Evolutionary conservation across 2,797 vertebrate genomes (phyloP).

Genomic region (Aplochiton taeniatus): DNA sequence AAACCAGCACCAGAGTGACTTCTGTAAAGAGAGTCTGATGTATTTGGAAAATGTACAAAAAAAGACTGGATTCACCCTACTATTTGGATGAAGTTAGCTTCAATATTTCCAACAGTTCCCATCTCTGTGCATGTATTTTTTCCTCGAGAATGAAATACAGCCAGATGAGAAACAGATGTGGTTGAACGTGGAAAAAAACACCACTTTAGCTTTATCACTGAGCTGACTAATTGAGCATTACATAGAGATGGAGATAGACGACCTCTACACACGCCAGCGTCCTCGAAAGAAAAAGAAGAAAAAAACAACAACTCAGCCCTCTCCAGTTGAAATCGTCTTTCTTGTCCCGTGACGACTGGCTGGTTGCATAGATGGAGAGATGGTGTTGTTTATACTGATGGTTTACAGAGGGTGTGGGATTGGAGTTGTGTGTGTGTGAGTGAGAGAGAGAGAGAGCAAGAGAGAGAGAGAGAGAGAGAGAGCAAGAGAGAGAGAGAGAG

Average conservation of each 20-base stretch:
- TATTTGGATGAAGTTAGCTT: no score
- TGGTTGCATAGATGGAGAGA: slow-evolving; percentile 45
- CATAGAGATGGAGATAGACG: slow-evolving; percentile 65
- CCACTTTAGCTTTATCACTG: slow-evolving; percentile 66
- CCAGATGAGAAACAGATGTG: slow-evolving; percentile 64
- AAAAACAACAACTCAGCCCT: slow-evolving; percentile 60
- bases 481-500: neutral
- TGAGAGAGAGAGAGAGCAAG: slow-evolving; percentile 4
- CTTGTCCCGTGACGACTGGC: slow-evolving; percentile 55
- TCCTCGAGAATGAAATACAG: no score
- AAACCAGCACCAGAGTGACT: no score
- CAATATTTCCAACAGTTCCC: no score
- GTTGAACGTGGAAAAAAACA: slow-evolving; percentile 57
- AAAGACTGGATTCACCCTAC: no score
- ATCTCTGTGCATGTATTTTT: no score
- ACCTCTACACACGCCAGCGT: slow-evolving; percentile 49
- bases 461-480: slow-evolving; percentile 21
- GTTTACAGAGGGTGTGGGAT: slow-evolving; percentile 21
- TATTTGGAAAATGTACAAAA: no score
- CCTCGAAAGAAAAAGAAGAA: slow-evolving; percentile 43
- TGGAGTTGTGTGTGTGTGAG: no score
- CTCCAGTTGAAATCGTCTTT: slow-evolving; percentile 26
- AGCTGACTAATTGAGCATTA: slow-evolving; percentile 71
- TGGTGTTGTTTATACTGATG: slow-evolving; percentile 56
- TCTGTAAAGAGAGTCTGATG: no score